Percentiles rank a stretch among this genome's conserved stretches.
These are phyloP conservation scores for Proteles cristata DNA, from an alignment of 2,113 vertebrate genomes.

Conservation along the genomic window DNA sequence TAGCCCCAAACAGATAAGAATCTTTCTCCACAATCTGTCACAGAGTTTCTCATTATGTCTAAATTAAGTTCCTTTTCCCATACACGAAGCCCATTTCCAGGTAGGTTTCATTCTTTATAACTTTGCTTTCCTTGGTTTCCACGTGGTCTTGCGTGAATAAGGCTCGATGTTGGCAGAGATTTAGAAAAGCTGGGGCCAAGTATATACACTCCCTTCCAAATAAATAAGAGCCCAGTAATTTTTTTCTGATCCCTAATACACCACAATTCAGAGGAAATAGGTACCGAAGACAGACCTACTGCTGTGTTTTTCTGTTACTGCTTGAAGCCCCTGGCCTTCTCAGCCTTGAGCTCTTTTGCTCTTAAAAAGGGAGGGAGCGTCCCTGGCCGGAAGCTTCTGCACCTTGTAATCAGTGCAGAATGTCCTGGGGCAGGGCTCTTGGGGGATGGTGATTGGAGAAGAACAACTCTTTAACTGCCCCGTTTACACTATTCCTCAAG, in stretches of 20 bases:
- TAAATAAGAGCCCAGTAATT: conserved; percentile 16
- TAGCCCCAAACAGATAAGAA: background rate
- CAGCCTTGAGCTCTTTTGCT: background rate
- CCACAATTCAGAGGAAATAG: background rate
- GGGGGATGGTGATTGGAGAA: background rate
- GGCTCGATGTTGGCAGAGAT: background rate
- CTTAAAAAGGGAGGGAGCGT: background rate
- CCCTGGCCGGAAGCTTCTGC: background rate
- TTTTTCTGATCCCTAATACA: conserved; percentile 18
- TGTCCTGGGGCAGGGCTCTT: background rate
- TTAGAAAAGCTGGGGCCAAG: background rate
- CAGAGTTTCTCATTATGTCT: conserved; percentile 28
- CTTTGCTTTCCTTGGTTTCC: background rate
- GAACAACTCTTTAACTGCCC: background rate
- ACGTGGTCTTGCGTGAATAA: background rate
- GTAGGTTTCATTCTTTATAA: background rate
- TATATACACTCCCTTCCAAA: background rate
- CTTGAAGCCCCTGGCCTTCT: background rate
- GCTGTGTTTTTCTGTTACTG: background rate
- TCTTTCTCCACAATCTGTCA: background rate
- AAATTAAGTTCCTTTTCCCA: conserved; percentile 45
- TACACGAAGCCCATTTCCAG: conserved; percentile 19
- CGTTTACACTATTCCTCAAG: background rate
- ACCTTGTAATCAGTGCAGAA: background rate
- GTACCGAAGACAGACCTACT: background rate